Evolutionary conservation across 2,113 vertebrate genomes (phyloP).

Genomic region (Rhizomys pruinosus): DNA sequence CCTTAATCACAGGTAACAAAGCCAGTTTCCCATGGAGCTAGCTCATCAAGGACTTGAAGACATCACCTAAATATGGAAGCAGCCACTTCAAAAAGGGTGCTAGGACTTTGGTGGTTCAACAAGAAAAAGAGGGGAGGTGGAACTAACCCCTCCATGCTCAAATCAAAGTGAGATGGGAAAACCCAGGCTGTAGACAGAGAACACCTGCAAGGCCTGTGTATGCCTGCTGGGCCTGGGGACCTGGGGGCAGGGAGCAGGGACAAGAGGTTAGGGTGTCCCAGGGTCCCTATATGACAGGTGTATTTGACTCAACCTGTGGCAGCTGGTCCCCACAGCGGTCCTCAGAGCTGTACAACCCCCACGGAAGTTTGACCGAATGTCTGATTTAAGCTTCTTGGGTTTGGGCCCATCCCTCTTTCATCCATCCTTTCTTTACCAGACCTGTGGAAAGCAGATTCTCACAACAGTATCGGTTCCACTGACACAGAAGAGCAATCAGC

Average conservation of each 20-base stretch:
- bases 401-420: neutral
- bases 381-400: neutral
- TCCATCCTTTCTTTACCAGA: neutral
- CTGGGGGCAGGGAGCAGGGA: neutral
- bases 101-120: neutral
- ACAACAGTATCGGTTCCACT: neutral
- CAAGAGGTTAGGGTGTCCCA: neutral
- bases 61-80: slow-evolving; percentile 46
- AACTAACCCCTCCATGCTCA: fast-evolving
- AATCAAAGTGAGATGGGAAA: neutral
- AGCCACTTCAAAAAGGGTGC: slow-evolving; percentile 54
- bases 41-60: slow-evolving; percentile 69
- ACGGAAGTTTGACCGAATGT: slow-evolving; percentile 1
- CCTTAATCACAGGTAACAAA: slow-evolving; percentile 73
- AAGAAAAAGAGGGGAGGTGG: neutral
- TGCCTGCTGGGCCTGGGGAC: too few species aligned
- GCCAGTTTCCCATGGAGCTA: slow-evolving; percentile 60
- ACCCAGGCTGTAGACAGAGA: fast-evolving
- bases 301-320: neutral
- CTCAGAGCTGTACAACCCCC: neutral
- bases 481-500: neutral
- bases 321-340: neutral
- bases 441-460: neutral
- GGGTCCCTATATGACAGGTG: neutral
- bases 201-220: too few species aligned